Base-by-base conservation (phyloP, 2,888 invertebrate species). In the Torymus texanus region DNA sequence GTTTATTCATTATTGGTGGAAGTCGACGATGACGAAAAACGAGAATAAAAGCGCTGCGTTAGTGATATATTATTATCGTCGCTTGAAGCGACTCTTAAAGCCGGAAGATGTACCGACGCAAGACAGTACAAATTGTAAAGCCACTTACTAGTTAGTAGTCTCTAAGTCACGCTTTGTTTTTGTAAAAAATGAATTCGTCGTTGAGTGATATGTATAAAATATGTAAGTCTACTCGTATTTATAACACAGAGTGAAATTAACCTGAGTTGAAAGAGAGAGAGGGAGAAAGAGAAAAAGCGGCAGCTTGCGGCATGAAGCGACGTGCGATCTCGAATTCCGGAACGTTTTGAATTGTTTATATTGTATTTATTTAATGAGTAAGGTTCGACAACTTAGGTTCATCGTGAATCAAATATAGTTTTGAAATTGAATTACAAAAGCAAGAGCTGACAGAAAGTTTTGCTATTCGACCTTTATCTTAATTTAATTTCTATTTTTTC, bases 81-180 rank as follows among this genome's bases (percentile, higher is more conserved):
- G 71, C 70, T 73, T 11, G 18, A 24, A 58, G 74, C 56, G 68
- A 79, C 53, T 76, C 71, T 66, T 59, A 55, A 67, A 76, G 75
- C 67, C 70, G 68, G 79, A 75, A 50, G 61, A 61, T 73, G 71
- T 81, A 79, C 81, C 79, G 77, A 81, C 63, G 62, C 11, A 78
- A 81, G 56, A 81, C 58, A 82, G 82, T 82, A 82, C 82, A 82
- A 82, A 82, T 81, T 77, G 79, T 82, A 81, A 82, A 82, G 72
- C 67, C 65, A 77, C 79, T 79, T 79, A 73, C 67, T 75, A 82
- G 75, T 80, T 82, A 58, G 61, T 76, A 78, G 72, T 74, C 18
- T 78, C 71, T 79, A 79, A 79, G 74, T 79, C 79, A 82, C 68
- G 74, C 74, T 80, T 74, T 63, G 41, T 68, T 79, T 41, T 68